Conservation (phyloP, 2,888 invertebrate species). For the Suillia variegata region DNA sequence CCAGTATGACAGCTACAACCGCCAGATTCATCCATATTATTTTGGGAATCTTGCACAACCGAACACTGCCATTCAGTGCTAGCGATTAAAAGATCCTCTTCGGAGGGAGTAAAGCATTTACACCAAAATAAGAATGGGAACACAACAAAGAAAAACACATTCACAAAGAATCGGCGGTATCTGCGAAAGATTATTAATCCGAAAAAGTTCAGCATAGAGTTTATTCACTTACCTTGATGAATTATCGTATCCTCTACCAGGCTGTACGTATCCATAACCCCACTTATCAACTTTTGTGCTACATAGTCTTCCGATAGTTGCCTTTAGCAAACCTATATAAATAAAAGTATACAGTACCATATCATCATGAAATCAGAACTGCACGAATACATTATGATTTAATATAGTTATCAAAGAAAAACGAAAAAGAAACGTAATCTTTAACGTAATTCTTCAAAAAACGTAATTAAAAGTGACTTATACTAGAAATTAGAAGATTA, state of each 20-base stretch:
- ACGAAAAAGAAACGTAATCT: too few species aligned
- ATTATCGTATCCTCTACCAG: conserved; percentile 35
- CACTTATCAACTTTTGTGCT: conserved; percentile 30
- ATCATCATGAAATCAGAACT: too few species aligned
- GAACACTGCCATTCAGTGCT: conserved; percentile 42
- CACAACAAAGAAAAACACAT: conserved; percentile 41
- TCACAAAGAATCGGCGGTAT: conserved; percentile 42
- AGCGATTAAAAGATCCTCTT: conserved; percentile 40
- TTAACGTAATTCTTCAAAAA: too few species aligned
- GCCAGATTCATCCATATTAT: background rate
- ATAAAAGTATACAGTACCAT: too few species aligned
- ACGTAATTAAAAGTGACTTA: background rate
- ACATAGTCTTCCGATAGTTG: conserved; percentile 37
- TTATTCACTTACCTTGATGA: conserved; percentile 32
- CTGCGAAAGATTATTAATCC: conserved; percentile 19
- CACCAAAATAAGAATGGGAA: conserved; percentile 44
- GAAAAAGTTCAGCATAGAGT: too few species aligned
- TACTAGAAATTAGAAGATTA: too few species aligned
- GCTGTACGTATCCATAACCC: conserved; percentile 44
- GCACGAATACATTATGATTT: too few species aligned
- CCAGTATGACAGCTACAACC: background rate
- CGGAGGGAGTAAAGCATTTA: conserved; percentile 42
- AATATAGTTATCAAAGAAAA: too few species aligned
- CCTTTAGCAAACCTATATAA: conserved; percentile 46
- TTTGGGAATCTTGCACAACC: background rate